These are phyloP conservation scores for Heteromyza rotundicornis DNA, from an alignment of 2,888 invertebrate genomes.

Conservation along the genomic window DNA sequence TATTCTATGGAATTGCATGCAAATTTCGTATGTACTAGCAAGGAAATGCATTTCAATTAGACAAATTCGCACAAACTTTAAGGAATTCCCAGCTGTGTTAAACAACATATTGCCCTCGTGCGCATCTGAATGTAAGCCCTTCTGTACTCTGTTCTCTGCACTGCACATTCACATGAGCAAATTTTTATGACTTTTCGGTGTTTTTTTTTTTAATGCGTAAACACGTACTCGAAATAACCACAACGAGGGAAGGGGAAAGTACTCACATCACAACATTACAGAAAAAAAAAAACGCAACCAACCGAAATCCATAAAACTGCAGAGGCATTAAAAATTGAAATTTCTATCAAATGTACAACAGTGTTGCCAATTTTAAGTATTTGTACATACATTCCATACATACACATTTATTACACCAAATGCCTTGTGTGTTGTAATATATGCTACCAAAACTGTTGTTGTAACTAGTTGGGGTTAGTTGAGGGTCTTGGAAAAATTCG, in stretches of 20 bases:
- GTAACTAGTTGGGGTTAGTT: neutral
- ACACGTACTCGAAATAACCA: constrained; percentile 29
- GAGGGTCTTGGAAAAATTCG: neutral
- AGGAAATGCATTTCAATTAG: too few species aligned
- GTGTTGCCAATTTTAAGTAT: constrained; percentile 33
- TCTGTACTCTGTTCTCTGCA: too few species aligned
- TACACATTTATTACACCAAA: too few species aligned
- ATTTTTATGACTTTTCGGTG: constrained; percentile 29
- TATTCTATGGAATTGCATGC: too few species aligned
- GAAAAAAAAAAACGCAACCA: constrained; percentile 29
- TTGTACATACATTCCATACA: constrained; percentile 17
- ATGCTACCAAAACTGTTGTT: too few species aligned
- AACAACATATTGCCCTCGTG: too few species aligned
- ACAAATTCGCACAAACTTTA: too few species aligned
- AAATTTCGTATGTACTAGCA: too few species aligned
- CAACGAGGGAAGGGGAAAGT: constrained; percentile 23
- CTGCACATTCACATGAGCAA: constrained; percentile 15
- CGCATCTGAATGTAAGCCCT: too few species aligned
- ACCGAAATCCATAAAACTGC: neutral
- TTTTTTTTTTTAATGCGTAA: constrained; percentile 45
- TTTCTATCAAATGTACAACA: constrained; percentile 25
- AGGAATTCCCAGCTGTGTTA: too few species aligned
- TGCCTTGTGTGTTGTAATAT: too few species aligned
- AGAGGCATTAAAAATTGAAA: neutral
- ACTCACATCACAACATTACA: constrained; percentile 37